A percentile compares a stretch with the other conserved stretches of the same genome.
These are phyloP conservation scores for Lithophane leautieri DNA, from an alignment of 2,888 invertebrate genomes.

Conservation along the genomic window DNA sequence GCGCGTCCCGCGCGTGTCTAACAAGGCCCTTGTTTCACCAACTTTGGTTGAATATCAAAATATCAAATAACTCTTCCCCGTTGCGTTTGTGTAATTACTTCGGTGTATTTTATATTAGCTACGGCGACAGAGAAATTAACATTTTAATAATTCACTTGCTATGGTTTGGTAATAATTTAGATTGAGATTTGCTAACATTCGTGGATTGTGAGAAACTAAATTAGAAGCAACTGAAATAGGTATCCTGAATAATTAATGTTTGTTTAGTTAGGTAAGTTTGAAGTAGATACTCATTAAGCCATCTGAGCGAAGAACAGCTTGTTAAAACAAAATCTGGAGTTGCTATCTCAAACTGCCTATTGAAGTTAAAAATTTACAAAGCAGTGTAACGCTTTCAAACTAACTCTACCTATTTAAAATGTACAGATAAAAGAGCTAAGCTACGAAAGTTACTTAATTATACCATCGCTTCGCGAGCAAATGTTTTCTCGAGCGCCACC, in stretches of 20 bases:
- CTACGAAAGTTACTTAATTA: slow-evolving; percentile 46
- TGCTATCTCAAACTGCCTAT: slow-evolving; percentile 34
- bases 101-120: slow-evolving; percentile 62
- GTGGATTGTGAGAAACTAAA: slow-evolving; percentile 41
- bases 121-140: slow-evolving; percentile 63
- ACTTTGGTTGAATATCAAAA: slow-evolving; percentile 72
- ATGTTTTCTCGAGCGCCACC: slow-evolving; percentile 27
- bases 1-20: slow-evolving; percentile 46
- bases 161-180: slow-evolving; percentile 48
- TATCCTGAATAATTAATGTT: slow-evolving; percentile 36
- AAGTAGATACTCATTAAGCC: slow-evolving; percentile 36
- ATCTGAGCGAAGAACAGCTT: slow-evolving; percentile 12
- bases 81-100: slow-evolving; percentile 63
- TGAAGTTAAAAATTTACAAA: slow-evolving; percentile 29
- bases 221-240: slow-evolving; percentile 26
- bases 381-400: slow-evolving; percentile 22
- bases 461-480: slow-evolving; percentile 23
- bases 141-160: slow-evolving; percentile 66
- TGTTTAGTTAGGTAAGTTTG: slow-evolving; percentile 30
- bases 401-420: slow-evolving; percentile 31
- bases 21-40: slow-evolving; percentile 72
- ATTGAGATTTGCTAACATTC: slow-evolving; percentile 37
- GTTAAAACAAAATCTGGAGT: slow-evolving; percentile 39
- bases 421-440: slow-evolving; percentile 18
- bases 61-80: slow-evolving; percentile 64